Evolutionary conservation across 2,113 vertebrate genomes (phyloP).

Genomic region (Baryphthengus martii): DNA sequence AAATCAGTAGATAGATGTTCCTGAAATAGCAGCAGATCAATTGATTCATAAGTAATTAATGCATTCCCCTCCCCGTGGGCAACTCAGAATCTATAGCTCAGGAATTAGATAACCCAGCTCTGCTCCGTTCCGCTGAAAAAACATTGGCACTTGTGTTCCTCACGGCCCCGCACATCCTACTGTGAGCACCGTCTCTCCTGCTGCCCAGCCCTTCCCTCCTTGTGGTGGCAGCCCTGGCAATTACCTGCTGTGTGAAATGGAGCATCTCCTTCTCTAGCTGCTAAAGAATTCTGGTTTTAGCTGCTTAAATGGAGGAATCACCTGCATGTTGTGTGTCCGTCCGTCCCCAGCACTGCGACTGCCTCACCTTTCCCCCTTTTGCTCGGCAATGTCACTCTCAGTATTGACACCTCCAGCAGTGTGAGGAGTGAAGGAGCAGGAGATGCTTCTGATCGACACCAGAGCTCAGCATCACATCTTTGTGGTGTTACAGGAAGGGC

Average conservation of each 20-base stretch:
- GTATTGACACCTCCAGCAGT: not conserved
- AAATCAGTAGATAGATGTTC: not conserved
- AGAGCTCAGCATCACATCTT: not conserved
- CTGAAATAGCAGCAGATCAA: slow-evolving; percentile 43
- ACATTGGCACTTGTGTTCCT: not conserved
- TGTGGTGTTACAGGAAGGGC: not conserved
- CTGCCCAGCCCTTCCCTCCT: not conserved
- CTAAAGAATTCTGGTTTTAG: not conserved
- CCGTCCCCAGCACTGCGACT: not conserved
- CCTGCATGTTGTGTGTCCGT: not conserved
- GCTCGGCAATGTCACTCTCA: not conserved
- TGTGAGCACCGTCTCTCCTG: not conserved
- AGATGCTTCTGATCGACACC: not conserved
- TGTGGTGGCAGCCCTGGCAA: not conserved
- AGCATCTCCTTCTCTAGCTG: not conserved
- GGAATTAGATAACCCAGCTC: not conserved
- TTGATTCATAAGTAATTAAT: slow-evolving; percentile 42
- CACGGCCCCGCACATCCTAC: not conserved
- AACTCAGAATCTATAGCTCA: not conserved
- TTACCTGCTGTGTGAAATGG: not conserved
- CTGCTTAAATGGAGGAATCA: not conserved
- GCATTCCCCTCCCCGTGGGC: not conserved
- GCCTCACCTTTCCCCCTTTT: not conserved
- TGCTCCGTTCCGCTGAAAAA: not conserved
- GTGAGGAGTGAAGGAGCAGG: not conserved